phyloP scores from a whole-genome alignment of 2,113 vertebrate species.

The Lepus americanus region DNA sequence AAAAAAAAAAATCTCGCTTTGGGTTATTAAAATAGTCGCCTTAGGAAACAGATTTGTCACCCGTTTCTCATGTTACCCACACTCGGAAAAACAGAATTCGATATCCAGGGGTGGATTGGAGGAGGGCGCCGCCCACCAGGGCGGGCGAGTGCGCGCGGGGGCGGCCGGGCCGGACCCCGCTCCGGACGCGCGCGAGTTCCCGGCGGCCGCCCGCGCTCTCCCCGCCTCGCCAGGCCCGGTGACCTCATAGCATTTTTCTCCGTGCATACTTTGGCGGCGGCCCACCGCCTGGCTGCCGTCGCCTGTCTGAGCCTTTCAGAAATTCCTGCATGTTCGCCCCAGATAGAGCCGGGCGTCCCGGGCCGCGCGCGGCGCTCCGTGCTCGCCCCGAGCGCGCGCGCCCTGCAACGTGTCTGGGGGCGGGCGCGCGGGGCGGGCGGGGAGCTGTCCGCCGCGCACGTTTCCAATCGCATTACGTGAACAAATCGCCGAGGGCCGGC shows the following conservation, averaged over 20 bases:
- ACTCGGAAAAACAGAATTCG: conserved; percentile 84
- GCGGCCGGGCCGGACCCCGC: conserved; percentile 27
- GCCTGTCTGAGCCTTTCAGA: conserved; percentile 87
- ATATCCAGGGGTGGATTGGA: conserved; percentile 85
- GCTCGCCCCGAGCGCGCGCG: conserved; percentile 66
- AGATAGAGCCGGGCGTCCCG: conserved; percentile 79
- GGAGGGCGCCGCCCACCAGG: conserved; percentile 84
- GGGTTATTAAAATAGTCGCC: conserved; percentile 83
- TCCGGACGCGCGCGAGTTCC: neutral
- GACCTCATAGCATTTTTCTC: conserved; percentile 90
- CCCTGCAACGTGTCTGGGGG: conserved; percentile 83
- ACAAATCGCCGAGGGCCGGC: conserved; percentile 86
- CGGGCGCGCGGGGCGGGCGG: conserved; percentile 57
- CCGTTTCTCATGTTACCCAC: conserved; percentile 87
- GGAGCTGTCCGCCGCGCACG: conserved; percentile 85
- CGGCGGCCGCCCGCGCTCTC: conserved; percentile 79
- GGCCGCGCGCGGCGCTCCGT: conserved; percentile 79
- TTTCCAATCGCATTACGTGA: conserved; percentile 89
- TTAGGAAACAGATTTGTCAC: conserved; percentile 79
- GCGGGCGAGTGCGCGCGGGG: conserved; percentile 76
- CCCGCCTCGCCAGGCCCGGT: conserved; percentile 84
- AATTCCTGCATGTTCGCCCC: conserved; percentile 86
- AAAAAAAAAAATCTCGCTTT: conserved; percentile 83
- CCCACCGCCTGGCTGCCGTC: conserved; percentile 85
- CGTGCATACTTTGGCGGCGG: conserved; percentile 88